Evolutionary conservation across 2,888 invertebrate genomes (phyloP), one percentile per base, ranked within the genome.

Genomic region (Ennomos quercinarius): DNA sequence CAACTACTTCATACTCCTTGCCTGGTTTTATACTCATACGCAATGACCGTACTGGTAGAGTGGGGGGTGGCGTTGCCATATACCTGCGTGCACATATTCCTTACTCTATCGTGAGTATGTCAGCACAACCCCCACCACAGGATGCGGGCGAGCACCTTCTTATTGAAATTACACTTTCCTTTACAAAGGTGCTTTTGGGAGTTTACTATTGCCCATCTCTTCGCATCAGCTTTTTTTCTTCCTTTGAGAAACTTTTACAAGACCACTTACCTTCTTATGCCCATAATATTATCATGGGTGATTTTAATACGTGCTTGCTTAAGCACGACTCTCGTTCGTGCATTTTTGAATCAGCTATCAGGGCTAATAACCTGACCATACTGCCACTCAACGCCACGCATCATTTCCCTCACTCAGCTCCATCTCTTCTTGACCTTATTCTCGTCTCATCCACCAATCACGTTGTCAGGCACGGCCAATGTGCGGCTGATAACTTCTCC

Each of bases 261-360:
- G 38, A 55, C 4, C n/a, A 47, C 2, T 39, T 11, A 8, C 61
- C 55, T 3, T 35, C 40, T 3, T 51, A 56, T 9, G 39, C n/a
- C 34, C 61, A 61, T 12, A 45, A 36, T 5, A 59, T 59, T 9
- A 39, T 59, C 12, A 54, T 54, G 59, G 59, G 59, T 9, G 59
- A 59, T 17, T 54, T 51, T 46, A 55, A 55, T 17, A 60, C 60
- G 0, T 60, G 51, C 38, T 40, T 60, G 27, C n/a, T 50, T 10
- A 60, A 54, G 27, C 37, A 36, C 9, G 46, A 60, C 12, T 40
- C 6, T 3, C 53, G 58, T 10, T 43, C 58, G 11, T 8, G n/a
- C 17, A 2, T 5, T 9, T 35, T 57, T 1, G 12, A 46, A 40
- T 2, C 35, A 2, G 8, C 45, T 6, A 9, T 36, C 2, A 27